Percentiles rank a stretch among this genome's conserved stretches.
Conservation (phyloP, 2,113 vertebrate genomes). For the Agapornis roseicollis region DNA sequence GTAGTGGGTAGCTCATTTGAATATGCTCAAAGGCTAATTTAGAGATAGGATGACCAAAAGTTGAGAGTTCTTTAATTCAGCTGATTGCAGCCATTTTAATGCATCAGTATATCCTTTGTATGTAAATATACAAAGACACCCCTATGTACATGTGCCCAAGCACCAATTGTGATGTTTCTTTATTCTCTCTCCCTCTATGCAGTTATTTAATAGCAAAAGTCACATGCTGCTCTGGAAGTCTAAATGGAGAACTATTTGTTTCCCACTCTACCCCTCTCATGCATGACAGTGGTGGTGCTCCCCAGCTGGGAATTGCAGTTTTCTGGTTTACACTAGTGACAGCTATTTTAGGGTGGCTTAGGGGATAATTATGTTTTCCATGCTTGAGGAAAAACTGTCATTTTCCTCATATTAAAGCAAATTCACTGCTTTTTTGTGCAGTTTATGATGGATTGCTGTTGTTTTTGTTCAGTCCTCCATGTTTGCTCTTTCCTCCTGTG, state of each 20-base stretch:
- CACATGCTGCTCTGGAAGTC: not conserved
- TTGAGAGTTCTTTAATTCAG: not conserved
- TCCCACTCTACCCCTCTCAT: not conserved
- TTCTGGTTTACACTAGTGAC: not conserved
- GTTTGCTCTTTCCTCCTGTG: not conserved
- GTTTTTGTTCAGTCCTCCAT: not conserved
- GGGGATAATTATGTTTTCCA: not conserved
- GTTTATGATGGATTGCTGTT: not conserved
- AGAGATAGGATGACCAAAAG: not conserved
- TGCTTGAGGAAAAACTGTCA: not conserved
- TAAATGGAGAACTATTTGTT: not conserved
- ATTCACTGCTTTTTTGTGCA: not conserved
- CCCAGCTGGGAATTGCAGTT: not conserved
- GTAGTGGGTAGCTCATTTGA: not conserved
- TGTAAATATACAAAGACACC: not conserved
- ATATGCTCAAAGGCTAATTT: not conserved
- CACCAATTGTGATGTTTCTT: not conserved
- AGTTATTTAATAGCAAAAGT: not conserved
- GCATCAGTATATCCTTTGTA: not conserved
- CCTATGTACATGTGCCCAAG: not conserved
- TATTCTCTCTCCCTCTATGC: not conserved
- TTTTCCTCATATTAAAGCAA: conserved; percentile 10
- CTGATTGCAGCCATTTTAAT: not conserved
- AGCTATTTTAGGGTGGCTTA: not conserved
- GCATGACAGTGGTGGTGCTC: not conserved